phyloP scores from a whole-genome alignment of 1,140 invertebrate species.

The Bradynema listronoti region DNA sequence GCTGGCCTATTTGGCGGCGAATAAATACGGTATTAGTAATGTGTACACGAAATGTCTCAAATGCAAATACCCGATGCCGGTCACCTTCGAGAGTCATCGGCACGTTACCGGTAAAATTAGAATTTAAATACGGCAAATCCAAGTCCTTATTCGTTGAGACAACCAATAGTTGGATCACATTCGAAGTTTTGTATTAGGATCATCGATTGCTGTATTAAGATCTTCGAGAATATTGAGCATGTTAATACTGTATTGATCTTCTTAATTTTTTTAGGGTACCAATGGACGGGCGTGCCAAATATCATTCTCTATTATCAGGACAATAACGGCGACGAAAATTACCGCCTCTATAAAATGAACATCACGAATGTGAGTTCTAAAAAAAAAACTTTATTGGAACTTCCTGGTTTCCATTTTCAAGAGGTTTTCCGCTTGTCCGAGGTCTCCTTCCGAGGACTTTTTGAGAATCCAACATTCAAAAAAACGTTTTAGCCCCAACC shows the following conservation, averaged over 20 bases:
- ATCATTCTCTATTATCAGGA: conserved; percentile 40
- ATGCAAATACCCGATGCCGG: conserved; percentile 41
- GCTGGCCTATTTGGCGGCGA: conserved; percentile 36
- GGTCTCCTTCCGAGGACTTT: neutral
- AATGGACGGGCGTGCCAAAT: conserved; percentile 45
- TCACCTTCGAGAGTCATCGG: conserved; percentile 39
- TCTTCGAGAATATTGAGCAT: too few species aligned
- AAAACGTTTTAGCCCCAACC: conserved; percentile 35
- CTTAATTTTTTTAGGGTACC: conserved; percentile 34
- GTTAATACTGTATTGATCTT: neutral
- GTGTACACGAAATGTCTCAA: conserved; percentile 36
- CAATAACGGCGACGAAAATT: conserved; percentile 42
- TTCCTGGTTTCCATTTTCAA: too few species aligned
- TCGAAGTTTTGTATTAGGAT: too few species aligned
- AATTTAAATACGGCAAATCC: too few species aligned
- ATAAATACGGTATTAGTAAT: conserved; percentile 45
- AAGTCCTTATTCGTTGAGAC: too few species aligned
- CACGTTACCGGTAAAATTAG: conserved; percentile 42
- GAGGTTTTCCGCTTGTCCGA: neutral
- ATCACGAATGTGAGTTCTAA: conserved; percentile 28
- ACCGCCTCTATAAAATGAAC: conserved; percentile 38
- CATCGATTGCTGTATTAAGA: too few species aligned
- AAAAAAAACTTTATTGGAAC: neutral
- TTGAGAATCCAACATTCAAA: neutral
- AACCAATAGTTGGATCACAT: too few species aligned